A percentile compares a stretch with the other conserved stretches of the same genome.
phyloP scores from a whole-genome alignment of 2,888 invertebrate species.

The Leucozona laternaria region DNA sequence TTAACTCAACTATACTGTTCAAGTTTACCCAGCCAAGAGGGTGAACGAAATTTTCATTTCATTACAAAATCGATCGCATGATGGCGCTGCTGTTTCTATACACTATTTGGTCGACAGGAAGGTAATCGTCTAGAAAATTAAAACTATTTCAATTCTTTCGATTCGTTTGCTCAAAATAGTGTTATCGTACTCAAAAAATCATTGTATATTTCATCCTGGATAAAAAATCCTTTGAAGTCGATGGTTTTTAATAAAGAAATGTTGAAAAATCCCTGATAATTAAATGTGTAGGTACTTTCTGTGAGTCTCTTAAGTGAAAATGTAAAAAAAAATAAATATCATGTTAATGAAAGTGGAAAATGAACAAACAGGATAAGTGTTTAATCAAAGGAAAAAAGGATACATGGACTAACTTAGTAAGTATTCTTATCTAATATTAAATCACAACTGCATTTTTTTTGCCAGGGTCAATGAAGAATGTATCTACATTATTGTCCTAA shows the following conservation, averaged over 20 bases:
- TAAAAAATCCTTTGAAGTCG: not conserved
- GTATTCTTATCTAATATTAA: constrained; percentile 8
- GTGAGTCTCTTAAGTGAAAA: constrained; percentile 46
- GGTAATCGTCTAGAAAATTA: constrained; percentile 54
- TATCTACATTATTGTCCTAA: constrained; percentile 46
- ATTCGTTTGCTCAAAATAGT: constrained; percentile 48
- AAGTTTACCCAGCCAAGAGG: constrained; percentile 64
- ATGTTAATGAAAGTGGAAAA: constrained; percentile 28
- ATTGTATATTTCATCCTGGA: not conserved
- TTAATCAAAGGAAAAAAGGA: constrained; percentile 28
- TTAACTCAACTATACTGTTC: constrained; percentile 34
- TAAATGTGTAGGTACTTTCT: constrained; percentile 48
- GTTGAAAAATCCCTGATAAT: not conserved
- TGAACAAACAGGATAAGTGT: constrained; percentile 38
- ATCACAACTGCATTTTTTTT: constrained; percentile 19
- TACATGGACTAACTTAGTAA: constrained; percentile 40
- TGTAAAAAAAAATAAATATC: constrained; percentile 29
- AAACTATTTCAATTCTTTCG: constrained; percentile 59
- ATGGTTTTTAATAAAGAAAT: constrained; percentile 28
- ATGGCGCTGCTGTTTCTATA: constrained; percentile 69
- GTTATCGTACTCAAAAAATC: not conserved
- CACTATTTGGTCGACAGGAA: constrained; percentile 54
- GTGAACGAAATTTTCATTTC: constrained; percentile 72
- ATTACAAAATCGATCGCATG: constrained; percentile 76
- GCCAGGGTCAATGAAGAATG: constrained; percentile 67